These are phyloP conservation scores for Blastomussa wellsi DNA, from an alignment of 92 coral and sea anemone genomes.

Conservation along the genomic window DNA sequence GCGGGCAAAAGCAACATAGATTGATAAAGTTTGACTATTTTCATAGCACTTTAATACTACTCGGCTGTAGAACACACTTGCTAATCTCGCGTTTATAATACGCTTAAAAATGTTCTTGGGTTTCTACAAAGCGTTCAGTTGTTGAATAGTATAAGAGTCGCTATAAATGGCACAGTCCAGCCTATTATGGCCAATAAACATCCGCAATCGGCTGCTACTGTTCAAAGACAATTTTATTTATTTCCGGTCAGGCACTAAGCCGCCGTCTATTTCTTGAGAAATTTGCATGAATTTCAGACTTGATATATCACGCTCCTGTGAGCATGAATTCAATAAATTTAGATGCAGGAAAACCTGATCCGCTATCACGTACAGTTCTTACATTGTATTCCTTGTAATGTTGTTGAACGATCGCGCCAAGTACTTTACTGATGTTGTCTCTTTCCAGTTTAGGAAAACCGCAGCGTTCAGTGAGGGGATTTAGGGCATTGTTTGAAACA, in stretches of 20 bases:
- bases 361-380: conserved; percentile 32
- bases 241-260: conserved; percentile 43
- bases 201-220: conserved; percentile 19
- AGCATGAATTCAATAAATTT: conserved; percentile 39
- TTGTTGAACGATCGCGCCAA: neutral
- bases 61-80: neutral
- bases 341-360: conserved; percentile 17
- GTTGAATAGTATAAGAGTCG: neutral
- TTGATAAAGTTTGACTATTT: neutral
- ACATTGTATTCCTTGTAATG: neutral
- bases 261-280: conserved; percentile 41
- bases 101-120: neutral
- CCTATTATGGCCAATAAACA: conserved; percentile 33
- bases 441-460: conserved; percentile 6
- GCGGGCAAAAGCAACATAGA: neutral
- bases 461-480: neutral
- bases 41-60: neutral
- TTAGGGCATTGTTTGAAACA: conserved; percentile 25
- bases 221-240: conserved; percentile 50
- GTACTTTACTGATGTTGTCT: neutral
- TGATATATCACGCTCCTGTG: conserved; percentile 47
- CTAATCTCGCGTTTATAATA: conserved; percentile 11
- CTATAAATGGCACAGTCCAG: conserved; percentile 35
- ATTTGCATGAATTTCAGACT: conserved; percentile 75
- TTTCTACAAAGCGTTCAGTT: neutral